phyloP scores from a whole-genome alignment of 2,113 vertebrate genomes.

The Callipepla californica region DNA sequence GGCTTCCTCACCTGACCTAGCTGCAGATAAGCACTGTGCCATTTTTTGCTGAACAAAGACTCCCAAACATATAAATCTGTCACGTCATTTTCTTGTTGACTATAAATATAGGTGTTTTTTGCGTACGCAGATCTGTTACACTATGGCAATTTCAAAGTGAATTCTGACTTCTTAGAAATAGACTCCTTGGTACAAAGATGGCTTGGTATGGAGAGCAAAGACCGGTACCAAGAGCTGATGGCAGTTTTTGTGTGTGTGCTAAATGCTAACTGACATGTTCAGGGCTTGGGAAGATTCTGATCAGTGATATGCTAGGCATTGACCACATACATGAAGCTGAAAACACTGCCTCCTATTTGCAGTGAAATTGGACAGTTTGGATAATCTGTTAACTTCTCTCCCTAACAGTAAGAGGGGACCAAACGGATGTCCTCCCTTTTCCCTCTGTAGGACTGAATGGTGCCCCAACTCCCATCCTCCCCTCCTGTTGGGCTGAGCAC shows the following conservation, averaged over 20 bases:
- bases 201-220: neutral
- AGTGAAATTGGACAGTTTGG: neutral
- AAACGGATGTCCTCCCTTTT: neutral
- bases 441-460: accelerated
- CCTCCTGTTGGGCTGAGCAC: neutral
- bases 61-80: neutral
- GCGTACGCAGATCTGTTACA: neutral
- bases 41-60: neutral
- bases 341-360: neutral
- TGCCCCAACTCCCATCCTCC: accelerated
- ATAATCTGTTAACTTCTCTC: neutral
- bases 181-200: neutral
- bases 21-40: neutral
- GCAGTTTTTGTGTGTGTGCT: neutral
- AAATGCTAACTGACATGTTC: neutral
- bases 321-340: accelerated
- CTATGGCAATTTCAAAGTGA: neutral
- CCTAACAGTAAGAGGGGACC: neutral
- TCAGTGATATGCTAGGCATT: neutral
- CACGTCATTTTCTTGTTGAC: neutral
- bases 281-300: neutral
- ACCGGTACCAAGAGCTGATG: neutral
- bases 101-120: neutral
- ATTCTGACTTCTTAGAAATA: neutral
- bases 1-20: neutral